Evolutionary conservation across 2,888 invertebrate species (phyloP), one percentile per base, ranked within the genome.

Genomic region (Scaptomyza caliginosa): DNA sequence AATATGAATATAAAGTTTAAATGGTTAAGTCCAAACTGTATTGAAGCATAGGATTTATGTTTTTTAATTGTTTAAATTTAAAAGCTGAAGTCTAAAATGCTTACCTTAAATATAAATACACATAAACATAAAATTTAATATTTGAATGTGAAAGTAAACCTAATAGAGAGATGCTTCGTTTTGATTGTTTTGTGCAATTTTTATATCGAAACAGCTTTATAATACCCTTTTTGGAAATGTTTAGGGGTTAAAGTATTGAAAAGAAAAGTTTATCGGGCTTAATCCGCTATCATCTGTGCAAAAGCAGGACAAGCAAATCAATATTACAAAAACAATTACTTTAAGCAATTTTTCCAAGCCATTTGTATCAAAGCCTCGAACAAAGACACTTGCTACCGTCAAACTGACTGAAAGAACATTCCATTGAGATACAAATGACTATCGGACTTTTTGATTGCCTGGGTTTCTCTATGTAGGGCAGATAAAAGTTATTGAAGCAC

Each of bases 291-390:
- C 11, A 52, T 13, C 43, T 42, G 13, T 23, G 40, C 10, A 32
- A 36, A 40, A 40, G 10, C 13, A 49, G 21, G 43, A 48, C 39
- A 38, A 30, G 34, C 34, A n/a, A 52, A 57, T 59, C 50, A 65
- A 64, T 60, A 60, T 67, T 56, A 68, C 45, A 67, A 86, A 86
- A 86, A 84, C 88, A 79, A 87, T 86, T 82, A 85, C 79, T 70
- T 74, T 67, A 82, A 75, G 87, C 79, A 77, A 81, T 87, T 82
- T 78, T 88, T 89, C 77, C 84, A 77, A 84, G 63, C 88, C 88
- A 88, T 89, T 89, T 89, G 77, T 74, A 72, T 69, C 66, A 85
- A 89, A 87, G 86, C 74, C 84, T 76, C 77, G 86, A 90, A 90
- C 90, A 88, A 86, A 88, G 86, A 85, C 80, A 86, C 86, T 90